These are phyloP conservation scores for Hemiprocne comata DNA, from an alignment of 2,113 vertebrate genomes.

Conservation along the genomic window DNA sequence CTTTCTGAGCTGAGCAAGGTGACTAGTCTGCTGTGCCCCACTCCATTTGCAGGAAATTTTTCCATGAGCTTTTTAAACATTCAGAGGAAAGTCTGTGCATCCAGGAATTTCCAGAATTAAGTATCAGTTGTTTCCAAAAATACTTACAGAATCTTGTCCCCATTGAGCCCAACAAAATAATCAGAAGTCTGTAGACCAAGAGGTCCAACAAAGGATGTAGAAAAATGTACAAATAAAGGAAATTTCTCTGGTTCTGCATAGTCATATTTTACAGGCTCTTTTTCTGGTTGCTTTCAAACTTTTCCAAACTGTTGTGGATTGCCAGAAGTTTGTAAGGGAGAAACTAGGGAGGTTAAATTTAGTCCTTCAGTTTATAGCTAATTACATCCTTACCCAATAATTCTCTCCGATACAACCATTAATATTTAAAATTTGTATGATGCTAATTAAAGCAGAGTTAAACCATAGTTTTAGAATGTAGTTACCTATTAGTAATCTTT, in stretches of 20 bases:
- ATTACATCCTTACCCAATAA: neutral
- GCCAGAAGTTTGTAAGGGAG: neutral
- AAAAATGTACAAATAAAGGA: neutral
- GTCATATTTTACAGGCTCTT: neutral
- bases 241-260: neutral
- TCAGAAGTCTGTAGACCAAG: neutral
- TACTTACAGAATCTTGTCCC: neutral
- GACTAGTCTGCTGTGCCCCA: neutral
- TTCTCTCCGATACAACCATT: neutral
- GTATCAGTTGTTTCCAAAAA: neutral
- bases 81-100: fast-evolving
- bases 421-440: neutral
- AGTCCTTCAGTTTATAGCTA: neutral
- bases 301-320: neutral
- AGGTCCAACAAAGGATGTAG: neutral
- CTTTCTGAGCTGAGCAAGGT: neutral
- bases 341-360: neutral
- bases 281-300: neutral
- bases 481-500: neutral
- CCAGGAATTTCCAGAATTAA: neutral
- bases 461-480: neutral
- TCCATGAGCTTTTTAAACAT: neutral
- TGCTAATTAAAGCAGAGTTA: neutral
- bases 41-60: neutral
- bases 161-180: neutral